Evolutionary conservation across 2,113 vertebrate species (phyloP), one percentile per base, ranked within the genome.

Genomic region (Telmatochromis sp.): DNA sequence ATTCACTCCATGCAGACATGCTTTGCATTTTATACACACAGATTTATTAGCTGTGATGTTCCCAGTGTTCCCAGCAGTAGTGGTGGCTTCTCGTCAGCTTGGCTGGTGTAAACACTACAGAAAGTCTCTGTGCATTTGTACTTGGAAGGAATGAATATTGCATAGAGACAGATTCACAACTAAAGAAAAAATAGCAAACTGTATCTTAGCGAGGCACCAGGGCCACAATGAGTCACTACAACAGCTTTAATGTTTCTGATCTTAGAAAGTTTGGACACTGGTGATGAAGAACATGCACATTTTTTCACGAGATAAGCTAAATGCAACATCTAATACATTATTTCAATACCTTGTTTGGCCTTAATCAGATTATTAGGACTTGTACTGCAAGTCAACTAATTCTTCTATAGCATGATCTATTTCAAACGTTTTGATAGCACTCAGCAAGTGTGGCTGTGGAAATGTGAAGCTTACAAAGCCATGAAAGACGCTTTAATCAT

Each of bases 1-100:
- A 23, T 47, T 87, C 45, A 49, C 21, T 9, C 79, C 51, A 1
- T 17, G 7, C 19, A 68, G 37, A 68, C 60, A 4, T 60, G 80
- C 45, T 57, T 40, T 35, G 31, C 15, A 60, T 37, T 87, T 84
- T 82, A 49, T 81, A 87, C 82, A 88, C 83, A 88, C 17, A 78
- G 82, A 91, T 87, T 79, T 75, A 90, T 85, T 55, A 37, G 54
- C 35, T 58, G 60, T 40, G 9, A 57, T 65, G 70, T 81, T 79
- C 58, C 51, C 49, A 81, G 54, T 19, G 40, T 75, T 47, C 70
- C 70, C 70, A 82, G 87, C 35, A 68, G 55, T 6, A 21, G 6
- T 11, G 79, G 17, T 23, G 75, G 33, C 83, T 73, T 89, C 85
- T 70, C 53, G 7, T 73, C 78, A 80, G 78, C 28, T 63, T 84